Conservation (phyloP, 35 echinoderm and acorn worm species). For the Acanthaster planci region DNA sequence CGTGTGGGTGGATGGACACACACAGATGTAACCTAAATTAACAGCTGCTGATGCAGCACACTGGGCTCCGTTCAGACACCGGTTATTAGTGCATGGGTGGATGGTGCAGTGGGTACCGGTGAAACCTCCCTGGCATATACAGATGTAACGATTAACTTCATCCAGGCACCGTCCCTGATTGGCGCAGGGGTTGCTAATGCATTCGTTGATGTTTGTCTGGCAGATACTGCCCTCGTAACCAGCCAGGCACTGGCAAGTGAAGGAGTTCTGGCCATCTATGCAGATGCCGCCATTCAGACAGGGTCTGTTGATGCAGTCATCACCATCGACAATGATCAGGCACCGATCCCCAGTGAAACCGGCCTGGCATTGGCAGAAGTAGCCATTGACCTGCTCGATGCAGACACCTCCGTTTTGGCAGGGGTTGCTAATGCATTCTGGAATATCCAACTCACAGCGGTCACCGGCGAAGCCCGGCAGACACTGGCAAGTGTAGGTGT, state of each 20-base stretch:
- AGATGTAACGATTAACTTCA: conserved; percentile 3
- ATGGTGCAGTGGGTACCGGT: conserved; percentile 30
- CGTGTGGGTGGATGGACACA: conserved; percentile 13
- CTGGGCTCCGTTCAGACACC: conserved; percentile 24
- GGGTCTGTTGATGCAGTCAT: conserved; percentile 47
- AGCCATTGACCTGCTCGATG: conserved; percentile 58
- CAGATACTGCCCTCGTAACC: conserved; percentile 44
- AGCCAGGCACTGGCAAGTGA: conserved; percentile 27
- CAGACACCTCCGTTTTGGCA: conserved; percentile 50
- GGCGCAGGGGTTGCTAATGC: conserved; percentile 38
- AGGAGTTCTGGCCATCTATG: conserved; percentile 40
- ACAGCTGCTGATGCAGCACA: not conserved
- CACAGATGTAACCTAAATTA: conserved; percentile 46
- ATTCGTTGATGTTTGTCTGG: conserved; percentile 44
- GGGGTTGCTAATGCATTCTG: conserved; percentile 59
- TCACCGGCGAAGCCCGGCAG: conserved; percentile 27
- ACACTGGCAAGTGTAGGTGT: conserved; percentile 47
- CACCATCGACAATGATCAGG: not conserved
- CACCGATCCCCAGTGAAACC: conserved; percentile 47
- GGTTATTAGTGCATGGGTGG: conserved; percentile 34
- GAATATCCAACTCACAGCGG: conserved; percentile 44
- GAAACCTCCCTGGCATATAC: conserved; percentile 44
- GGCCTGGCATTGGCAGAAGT: conserved; percentile 46
- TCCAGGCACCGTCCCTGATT: conserved; percentile 40
- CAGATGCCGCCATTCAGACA: conserved; percentile 54